Conservation (phyloP, 1,140 invertebrate genomes). For the Cryptotermes secundus region DNA sequence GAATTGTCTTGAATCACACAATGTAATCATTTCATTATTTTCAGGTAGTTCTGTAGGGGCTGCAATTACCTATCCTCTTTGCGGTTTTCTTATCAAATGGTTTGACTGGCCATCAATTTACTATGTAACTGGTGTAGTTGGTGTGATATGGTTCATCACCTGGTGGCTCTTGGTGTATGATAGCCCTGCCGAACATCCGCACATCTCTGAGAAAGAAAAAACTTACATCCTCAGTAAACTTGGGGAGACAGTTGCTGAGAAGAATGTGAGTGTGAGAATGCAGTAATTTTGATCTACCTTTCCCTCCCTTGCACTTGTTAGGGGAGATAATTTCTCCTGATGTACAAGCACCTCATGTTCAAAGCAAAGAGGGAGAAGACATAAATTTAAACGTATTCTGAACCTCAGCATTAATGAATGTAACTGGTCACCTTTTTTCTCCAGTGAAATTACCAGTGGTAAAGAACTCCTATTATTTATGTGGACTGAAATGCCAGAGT, state of each 20-base stretch:
- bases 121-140: constrained; percentile 64
- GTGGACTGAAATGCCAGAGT: no score
- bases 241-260: not conserved
- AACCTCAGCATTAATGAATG: no score
- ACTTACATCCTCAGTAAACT: constrained; percentile 51
- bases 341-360: no score
- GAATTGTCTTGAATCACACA: not conserved
- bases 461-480: no score
- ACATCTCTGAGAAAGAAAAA: constrained; percentile 69
- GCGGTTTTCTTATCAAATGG: constrained; percentile 22
- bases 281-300: no score
- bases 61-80: constrained; percentile 25
- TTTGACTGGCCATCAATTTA: constrained; percentile 75
- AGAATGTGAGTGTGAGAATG: no score
- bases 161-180: constrained; percentile 75
- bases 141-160: constrained; percentile 70
- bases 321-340: no score
- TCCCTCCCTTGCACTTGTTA: no score
- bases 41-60: constrained; percentile 30
- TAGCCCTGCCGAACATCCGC: constrained; percentile 73
- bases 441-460: no score
- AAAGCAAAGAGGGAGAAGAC: no score
- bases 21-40: constrained; percentile 21
- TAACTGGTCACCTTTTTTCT: no score
- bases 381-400: no score